Conservation (phyloP, 2,888 invertebrate genomes). For the Amphimallon solstitiale region DNA sequence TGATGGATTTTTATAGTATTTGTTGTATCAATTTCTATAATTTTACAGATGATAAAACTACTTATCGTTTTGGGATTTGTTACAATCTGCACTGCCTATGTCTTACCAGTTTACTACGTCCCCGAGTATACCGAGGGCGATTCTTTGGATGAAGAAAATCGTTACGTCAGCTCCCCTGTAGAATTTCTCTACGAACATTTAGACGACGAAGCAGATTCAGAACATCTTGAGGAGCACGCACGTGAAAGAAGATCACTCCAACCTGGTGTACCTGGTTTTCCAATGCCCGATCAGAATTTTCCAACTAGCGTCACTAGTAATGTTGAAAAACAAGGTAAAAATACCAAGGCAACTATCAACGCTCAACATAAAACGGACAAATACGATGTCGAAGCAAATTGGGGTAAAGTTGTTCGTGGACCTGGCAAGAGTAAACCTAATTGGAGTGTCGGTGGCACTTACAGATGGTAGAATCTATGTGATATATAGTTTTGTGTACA, state of each 20-base stretch:
- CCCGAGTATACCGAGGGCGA: background rate
- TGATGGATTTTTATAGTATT: no score
- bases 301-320: slow-evolving; percentile 1
- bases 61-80: slow-evolving; percentile 1
- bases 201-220: background rate
- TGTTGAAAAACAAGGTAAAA: slow-evolving; percentile 7
- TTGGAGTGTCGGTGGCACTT: slow-evolving; percentile 15
- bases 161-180: background rate
- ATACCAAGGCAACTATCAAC: slow-evolving; percentile 28
- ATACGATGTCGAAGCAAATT: slow-evolving; percentile 28
- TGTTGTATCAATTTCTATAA: background rate
- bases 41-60: slow-evolving; percentile 18
- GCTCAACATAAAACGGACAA: slow-evolving; percentile 25
- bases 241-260: slow-evolving; percentile 19
- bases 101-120: background rate
- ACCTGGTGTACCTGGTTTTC: slow-evolving; percentile 20
- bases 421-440: slow-evolving; percentile 34
- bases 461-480: slow-evolving; percentile 32
- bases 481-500: no score
- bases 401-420: slow-evolving; percentile 34
- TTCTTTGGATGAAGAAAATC: background rate
- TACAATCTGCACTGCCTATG: slow-evolving; percentile 7
- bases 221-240: background rate
- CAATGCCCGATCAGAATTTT: background rate
- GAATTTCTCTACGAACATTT: no score